A percentile compares a stretch with the other conserved stretches of the same genome.
These are phyloP conservation scores for Neomorphus geoffroyi DNA, from an alignment of 2,797 vertebrate species.

Conservation along the genomic window DNA sequence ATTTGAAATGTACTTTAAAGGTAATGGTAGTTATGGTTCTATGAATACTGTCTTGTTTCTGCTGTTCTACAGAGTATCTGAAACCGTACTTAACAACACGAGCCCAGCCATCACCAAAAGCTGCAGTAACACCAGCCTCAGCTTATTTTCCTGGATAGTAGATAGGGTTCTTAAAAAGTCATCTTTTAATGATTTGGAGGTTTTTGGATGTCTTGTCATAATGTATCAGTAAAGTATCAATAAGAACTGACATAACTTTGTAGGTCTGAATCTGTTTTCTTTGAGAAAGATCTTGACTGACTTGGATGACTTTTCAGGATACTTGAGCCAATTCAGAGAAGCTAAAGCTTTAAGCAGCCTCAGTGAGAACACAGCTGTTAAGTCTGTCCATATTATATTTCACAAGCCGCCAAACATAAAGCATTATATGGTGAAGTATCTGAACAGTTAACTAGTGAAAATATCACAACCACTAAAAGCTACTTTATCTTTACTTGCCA, in stretches of 20 bases:
- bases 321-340: background rate
- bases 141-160: slow-evolving; percentile 87
- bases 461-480: background rate
- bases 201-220: background rate
- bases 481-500: background rate
- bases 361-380: accelerated
- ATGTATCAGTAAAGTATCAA: background rate
- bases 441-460: background rate
- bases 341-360: background rate
- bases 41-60: background rate
- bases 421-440: background rate
- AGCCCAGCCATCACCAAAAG: slow-evolving; percentile 25
- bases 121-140: slow-evolving; percentile 65
- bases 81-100: slow-evolving; percentile 40
- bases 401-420: background rate
- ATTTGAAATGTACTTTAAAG: background rate
- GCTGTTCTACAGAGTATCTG: slow-evolving; percentile 68
- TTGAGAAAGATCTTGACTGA: background rate
- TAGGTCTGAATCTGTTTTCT: background rate
- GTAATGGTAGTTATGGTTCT: accelerated
- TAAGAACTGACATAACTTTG: background rate
- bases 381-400: background rate
- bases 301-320: background rate
- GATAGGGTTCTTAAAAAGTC: background rate
- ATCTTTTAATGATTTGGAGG: background rate